phyloP scores from a whole-genome alignment of 92 coral and sea anemone genomes.

The Montipora capitata region DNA sequence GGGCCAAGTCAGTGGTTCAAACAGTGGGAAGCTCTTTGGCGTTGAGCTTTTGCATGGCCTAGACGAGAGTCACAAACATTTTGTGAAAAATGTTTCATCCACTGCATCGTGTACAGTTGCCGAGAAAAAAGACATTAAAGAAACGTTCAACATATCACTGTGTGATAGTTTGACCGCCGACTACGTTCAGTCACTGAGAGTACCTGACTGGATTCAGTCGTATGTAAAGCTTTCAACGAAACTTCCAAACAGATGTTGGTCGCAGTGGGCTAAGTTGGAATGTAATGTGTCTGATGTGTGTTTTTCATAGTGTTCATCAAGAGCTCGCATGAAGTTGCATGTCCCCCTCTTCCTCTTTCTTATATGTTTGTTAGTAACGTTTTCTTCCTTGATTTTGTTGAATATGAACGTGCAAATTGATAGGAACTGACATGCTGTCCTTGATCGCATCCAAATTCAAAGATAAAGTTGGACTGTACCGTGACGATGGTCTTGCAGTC shows the following conservation, averaged over 20 bases:
- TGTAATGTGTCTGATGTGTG: too few relatives aligned
- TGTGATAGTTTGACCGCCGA: not conserved
- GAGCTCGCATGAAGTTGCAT: not conserved
- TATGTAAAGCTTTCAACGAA: slow-evolving; percentile 24
- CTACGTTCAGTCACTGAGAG: not conserved
- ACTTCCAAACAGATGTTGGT: slow-evolving; percentile 17
- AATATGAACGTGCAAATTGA: too few relatives aligned
- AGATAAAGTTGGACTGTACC: too few relatives aligned
- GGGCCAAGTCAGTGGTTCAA: not conserved
- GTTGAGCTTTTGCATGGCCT: too few relatives aligned
- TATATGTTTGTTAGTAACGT: too few relatives aligned
- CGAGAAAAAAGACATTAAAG: slow-evolving; percentile 6
- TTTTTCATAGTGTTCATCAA: too few relatives aligned
- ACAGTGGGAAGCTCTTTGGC: too few relatives aligned
- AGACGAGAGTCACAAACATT: too few relatives aligned
- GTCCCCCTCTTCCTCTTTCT: not conserved
- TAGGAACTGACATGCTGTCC: too few relatives aligned
- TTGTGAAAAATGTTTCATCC: not conserved
- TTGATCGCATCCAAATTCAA: too few relatives aligned
- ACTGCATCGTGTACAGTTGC: slow-evolving; percentile 15
- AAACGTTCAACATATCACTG: not conserved
- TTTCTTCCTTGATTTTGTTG: too few relatives aligned
- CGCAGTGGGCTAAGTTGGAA: slow-evolving; percentile 1
- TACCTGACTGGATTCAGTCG: slow-evolving; percentile 16
- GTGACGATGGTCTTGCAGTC: too few relatives aligned